Evolutionary conservation across 2,888 invertebrate species (phyloP).

Genomic region (Cistogaster globosa): DNA sequence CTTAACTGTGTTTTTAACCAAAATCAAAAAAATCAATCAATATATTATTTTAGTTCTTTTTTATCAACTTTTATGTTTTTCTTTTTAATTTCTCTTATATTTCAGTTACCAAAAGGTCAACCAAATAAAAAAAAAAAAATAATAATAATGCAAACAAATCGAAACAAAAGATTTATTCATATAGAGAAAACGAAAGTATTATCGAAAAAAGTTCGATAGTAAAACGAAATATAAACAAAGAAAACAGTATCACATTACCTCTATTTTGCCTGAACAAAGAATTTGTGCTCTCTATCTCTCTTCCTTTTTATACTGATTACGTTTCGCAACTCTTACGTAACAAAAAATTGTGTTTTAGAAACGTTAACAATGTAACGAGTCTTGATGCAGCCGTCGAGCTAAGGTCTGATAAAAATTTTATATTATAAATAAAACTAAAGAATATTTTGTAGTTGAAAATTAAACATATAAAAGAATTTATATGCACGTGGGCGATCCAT

Average conservation of each 20-base stretch:
- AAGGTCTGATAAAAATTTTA: constrained; percentile 62
- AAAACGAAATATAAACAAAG: constrained; percentile 18
- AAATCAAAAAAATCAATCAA: not conserved
- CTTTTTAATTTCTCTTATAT: constrained; percentile 66
- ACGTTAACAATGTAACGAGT: constrained; percentile 51
- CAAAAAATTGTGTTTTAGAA: constrained; percentile 1
- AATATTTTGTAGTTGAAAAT: constrained; percentile 16
- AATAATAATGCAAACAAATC: constrained; percentile 38
- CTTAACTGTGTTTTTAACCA: constrained; percentile 12
- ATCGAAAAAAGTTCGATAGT: constrained; percentile 28
- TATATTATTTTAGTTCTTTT: constrained; percentile 23
- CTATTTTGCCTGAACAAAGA: constrained; percentile 12
- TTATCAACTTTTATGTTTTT: constrained; percentile 58
- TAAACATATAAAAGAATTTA: constrained; percentile 2
- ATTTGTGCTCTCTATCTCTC: not conserved
- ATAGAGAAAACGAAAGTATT: constrained; percentile 9
- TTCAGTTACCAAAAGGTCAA: constrained; percentile 71
- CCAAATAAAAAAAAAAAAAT: constrained; percentile 58
- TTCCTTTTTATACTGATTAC: constrained; percentile 15
- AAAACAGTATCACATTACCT: constrained; percentile 22
- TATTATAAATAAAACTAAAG: constrained; percentile 14
- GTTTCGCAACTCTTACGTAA: constrained; percentile 4
- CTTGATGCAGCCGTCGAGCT: constrained; percentile 64
- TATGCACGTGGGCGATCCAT: not conserved
- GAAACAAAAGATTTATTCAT: constrained; percentile 45